These are phyloP conservation scores for Eugnorisma glareosa DNA, from an alignment of 2,888 invertebrate species.

Conservation along the genomic window DNA sequence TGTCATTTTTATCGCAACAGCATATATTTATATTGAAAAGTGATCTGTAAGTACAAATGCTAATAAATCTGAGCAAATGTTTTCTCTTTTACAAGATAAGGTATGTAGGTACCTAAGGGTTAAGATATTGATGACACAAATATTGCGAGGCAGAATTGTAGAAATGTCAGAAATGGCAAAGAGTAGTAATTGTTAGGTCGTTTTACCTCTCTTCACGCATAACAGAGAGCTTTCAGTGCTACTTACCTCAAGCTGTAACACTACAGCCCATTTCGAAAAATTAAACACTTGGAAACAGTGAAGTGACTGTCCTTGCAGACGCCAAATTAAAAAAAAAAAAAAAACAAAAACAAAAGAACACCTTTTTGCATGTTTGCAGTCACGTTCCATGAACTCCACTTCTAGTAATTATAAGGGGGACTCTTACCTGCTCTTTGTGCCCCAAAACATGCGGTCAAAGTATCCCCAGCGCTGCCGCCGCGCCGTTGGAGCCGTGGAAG, in stretches of 20 bases:
- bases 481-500: neutral
- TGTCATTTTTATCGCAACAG: neutral
- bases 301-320: neutral
- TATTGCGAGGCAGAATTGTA: neutral
- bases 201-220: neutral
- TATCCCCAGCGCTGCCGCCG: neutral
- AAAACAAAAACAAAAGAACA: neutral
- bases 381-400: neutral
- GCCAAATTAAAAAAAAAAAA: neutral
- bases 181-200: neutral
- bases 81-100: neutral
- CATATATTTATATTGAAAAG: neutral
- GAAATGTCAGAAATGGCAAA: neutral
- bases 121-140: neutral
- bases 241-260: conserved; percentile 8
- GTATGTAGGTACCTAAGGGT: too few species aligned
- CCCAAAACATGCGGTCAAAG: neutral
- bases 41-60: neutral
- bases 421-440: neutral
- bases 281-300: neutral
- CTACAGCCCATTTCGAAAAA: neutral
- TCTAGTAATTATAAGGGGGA: neutral
- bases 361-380: neutral
- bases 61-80: neutral
- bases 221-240: neutral